Evolutionary conservation across 2,888 invertebrate species (phyloP), one percentile per base, ranked within the genome.

Genomic region (Hypomecis atomaria): DNA sequence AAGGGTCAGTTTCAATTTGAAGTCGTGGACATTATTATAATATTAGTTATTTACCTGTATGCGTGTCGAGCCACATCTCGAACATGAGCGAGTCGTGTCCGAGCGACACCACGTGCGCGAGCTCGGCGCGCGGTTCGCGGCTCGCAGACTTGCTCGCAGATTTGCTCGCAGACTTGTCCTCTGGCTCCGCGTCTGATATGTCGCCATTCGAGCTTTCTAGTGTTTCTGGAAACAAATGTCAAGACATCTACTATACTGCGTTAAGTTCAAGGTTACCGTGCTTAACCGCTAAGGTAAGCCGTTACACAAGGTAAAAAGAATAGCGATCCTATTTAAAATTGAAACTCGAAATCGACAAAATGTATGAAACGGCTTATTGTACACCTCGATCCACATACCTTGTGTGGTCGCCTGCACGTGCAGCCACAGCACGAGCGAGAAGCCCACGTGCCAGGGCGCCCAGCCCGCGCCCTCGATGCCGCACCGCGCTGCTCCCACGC

Each of bases 391-490:
- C n/a, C n/a, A n/a, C n/a, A n/a, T 36, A 48, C 49, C 49, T 13
- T 6, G 49, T 6, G 55, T 13, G 45, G 23, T 23, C n/a, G 45
- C 88, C 78, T 72, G 93, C 89, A 47, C 89, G 82, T 69, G 71
- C 71, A 95, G 77, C 95, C 95, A 95, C 77, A 93, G 79, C 3
- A 90, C 86, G 38, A 92, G 82, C 5, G 94, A 93, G 83, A 94
- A 95, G n/a, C 95, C 95, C 49, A 91, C 90, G 70, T 92, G 78
- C 95, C 95, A 95, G 65, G 94, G 91, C 66, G 94, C 93, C 95
- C 95, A 95, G 70, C 92, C 93, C 71, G 92, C 87, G 75, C 92
- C 93, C 75, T 85, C 88, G 71, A 84, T 83, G 62, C 86, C 85
- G 70, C 82, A 79, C 33, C 87, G 81, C 61, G 86, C 73, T 63